Evolutionary conservation across 2,797 vertebrate genomes (phyloP).

Genomic region (Gymnothorax javanicus): DNA sequence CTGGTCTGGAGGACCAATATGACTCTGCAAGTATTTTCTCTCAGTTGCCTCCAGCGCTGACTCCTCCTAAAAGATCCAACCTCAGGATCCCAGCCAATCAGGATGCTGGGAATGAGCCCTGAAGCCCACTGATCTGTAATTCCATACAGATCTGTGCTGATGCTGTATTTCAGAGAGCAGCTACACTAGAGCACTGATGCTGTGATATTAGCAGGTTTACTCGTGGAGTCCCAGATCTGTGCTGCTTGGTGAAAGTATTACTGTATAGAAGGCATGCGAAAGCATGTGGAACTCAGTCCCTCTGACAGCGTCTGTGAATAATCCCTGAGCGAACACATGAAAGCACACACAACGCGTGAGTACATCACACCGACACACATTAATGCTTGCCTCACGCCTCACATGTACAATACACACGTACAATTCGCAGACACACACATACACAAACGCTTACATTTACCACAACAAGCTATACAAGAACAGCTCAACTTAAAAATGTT

Average conservation of each 20-base stretch:
- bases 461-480: too few relatives aligned
- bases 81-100: background rate
- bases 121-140: too few relatives aligned
- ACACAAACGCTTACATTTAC: too few relatives aligned
- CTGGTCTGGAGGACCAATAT: too few relatives aligned
- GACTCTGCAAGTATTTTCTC: too few relatives aligned
- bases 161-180: too few relatives aligned
- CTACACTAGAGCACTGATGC: background rate
- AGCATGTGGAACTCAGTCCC: background rate
- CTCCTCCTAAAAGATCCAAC: background rate
- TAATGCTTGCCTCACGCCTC: background rate
- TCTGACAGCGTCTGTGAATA: background rate
- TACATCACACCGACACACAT: background rate
- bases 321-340: background rate
- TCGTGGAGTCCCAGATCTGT: background rate
- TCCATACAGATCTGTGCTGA: background rate
- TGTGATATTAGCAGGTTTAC: background rate
- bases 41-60: background rate
- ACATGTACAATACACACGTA: too few relatives aligned
- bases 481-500: too few relatives aligned
- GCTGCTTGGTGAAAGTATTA: background rate
- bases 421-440: too few relatives aligned
- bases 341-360: conserved; percentile 7
- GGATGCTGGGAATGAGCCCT: background rate
- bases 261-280: background rate